These are phyloP conservation scores for Chrysoperla carnea DNA, from an alignment of 1,140 invertebrate genomes.

Conservation along the genomic window DNA sequence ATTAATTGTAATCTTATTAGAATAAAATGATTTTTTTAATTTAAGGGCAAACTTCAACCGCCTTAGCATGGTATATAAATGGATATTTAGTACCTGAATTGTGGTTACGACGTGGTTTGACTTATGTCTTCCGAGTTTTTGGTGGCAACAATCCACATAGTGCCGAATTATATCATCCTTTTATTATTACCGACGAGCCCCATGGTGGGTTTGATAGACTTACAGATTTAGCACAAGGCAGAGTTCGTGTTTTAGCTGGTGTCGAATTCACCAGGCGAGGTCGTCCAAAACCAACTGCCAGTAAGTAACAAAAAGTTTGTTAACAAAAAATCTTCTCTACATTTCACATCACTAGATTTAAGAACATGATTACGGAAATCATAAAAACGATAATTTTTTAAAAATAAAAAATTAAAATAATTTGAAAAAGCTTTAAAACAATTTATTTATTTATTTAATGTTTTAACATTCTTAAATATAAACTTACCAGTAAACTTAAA, in stretches of 20 bases:
- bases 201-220: constrained; percentile 64
- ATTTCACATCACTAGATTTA: no score
- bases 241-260: constrained; percentile 65
- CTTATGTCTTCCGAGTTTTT: constrained; percentile 63
- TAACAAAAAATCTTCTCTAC: constrained; percentile 1
- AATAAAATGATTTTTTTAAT: constrained; percentile 4
- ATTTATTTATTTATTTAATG: no score
- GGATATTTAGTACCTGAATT: constrained; percentile 73
- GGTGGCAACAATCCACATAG: constrained; percentile 85
- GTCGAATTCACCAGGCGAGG: constrained; percentile 68
- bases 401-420: constrained; percentile 4
- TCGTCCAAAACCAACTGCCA: constrained; percentile 53
- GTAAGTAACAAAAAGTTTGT: constrained; percentile 20
- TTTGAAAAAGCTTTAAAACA: no score
- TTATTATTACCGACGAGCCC: constrained; percentile 79
- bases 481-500: no score
- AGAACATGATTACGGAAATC: neutral
- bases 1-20: neutral
- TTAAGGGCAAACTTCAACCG: constrained; percentile 34
- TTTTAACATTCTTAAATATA: no score
- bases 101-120: constrained; percentile 67
- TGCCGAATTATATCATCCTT: constrained; percentile 72
- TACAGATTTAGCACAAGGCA: constrained; percentile 47
- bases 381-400: no score
- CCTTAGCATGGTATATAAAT: constrained; percentile 70